Base-by-base conservation (phyloP, 2,797 vertebrate species). In the Darevskia nairensis region DNA sequence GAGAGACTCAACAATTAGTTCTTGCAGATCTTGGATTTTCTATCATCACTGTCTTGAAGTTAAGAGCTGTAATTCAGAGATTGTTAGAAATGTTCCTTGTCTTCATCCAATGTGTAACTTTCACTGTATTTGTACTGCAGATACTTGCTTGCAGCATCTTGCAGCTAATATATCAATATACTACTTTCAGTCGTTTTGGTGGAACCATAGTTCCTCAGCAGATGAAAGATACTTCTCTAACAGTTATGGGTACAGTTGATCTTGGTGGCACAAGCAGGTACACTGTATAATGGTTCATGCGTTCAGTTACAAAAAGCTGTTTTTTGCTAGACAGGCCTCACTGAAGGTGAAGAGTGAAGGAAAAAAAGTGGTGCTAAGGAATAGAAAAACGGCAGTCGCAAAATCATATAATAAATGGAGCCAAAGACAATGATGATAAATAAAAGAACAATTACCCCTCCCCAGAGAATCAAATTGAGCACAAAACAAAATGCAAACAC, bases 401-500 rank as follows among this genome's bases (percentile, higher is more conserved):
- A 91, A 93, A 95, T 91, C 80, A 95, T 86, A 78, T 92, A 93
- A 86, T 90, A 93, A 84, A 95, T 86, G 0, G 23, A 92, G 79
- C 86, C 93, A 75, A 88, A 84, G 71, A 93, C 78, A 64, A 94
- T 41, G 69, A 89, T 84, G 81, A 95, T 92, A 79, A 91, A 92
- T 46, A 90, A 91, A 80, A 94, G 91, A 88, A 90, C 19, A 92
- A 95, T 89, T 89, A 93, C 85, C 68, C 88, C 87, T 17, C 89
- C 93, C 94, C 91, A 94, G 55, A 92, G 92, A 93, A 95, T 59
- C 90, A 95, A 90, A 92, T 90, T 95, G 46, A 95, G 35, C 44
- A 95, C 90, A 89, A 94, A 94, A 93, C 93, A 95, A 92, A 94
- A 86, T 94, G 59, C 89, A 80, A 95, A 91, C 88, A 95, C 88